These are phyloP conservation scores for Echinarachnius parma DNA, from an alignment of 53 echinoderm and acorn worm species.

Conservation along the genomic window DNA sequence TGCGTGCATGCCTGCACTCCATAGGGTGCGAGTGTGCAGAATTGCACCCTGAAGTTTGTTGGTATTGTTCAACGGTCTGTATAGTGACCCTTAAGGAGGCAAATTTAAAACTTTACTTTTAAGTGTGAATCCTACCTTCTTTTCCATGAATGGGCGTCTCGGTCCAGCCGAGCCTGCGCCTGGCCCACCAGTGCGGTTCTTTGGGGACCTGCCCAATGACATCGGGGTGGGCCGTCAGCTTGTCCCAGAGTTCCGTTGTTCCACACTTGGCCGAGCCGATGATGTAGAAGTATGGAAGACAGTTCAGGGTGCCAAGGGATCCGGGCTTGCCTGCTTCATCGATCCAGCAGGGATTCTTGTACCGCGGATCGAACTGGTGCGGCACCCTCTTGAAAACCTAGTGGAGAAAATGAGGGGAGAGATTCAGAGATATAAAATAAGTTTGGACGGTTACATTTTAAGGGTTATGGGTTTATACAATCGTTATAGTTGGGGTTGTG, in stretches of 20 bases:
- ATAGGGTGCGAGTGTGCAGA: too few relatives aligned
- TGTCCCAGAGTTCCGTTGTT: conserved; percentile 33
- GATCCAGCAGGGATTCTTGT: conserved; percentile 57
- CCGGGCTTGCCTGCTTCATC: background rate
- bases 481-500: too few relatives aligned
- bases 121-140: too few relatives aligned
- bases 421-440: too few relatives aligned
- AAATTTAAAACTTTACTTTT: too few relatives aligned
- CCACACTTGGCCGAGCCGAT: conserved; percentile 27
- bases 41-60: too few relatives aligned
- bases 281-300: conserved; percentile 36
- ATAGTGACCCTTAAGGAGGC: too few relatives aligned
- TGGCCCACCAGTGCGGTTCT: conserved; percentile 43
- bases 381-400: conserved; percentile 61
- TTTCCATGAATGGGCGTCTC: conserved; percentile 8
- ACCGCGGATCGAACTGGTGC: conserved; percentile 22
- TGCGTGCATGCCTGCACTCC: too few relatives aligned
- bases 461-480: too few relatives aligned
- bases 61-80: too few relatives aligned
- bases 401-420: too few relatives aligned
- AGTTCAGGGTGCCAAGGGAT: conserved; percentile 28
- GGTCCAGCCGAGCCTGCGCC: conserved; percentile 7
- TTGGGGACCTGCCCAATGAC: conserved; percentile 7
- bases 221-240: conserved; percentile 24
- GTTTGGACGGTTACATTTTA: too few relatives aligned